Conservation (phyloP, 2,888 invertebrate genomes). For the Sarcophaga subvicina region DNA sequence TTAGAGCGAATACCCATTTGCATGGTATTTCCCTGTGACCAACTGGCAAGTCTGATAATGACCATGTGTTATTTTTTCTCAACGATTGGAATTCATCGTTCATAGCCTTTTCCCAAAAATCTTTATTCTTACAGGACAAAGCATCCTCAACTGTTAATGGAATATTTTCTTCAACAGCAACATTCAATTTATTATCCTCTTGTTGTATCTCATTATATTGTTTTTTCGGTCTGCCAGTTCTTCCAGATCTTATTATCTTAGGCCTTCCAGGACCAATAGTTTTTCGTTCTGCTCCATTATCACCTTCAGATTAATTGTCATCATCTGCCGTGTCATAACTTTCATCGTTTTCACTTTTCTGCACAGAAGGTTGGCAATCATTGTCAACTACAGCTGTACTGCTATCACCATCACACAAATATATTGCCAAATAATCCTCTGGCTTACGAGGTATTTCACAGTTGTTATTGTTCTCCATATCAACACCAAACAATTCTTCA, state of each 20-base stretch:
- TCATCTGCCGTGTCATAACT: constrained; percentile 34
- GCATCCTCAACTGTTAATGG: constrained; percentile 22
- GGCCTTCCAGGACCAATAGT: neutral
- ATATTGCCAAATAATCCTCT: too few relatives aligned
- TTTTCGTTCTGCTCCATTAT: neutral
- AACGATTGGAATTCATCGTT: neutral
- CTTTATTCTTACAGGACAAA: neutral
- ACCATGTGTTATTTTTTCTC: constrained; percentile 28
- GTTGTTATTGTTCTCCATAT: too few relatives aligned
- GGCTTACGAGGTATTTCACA: too few relatives aligned
- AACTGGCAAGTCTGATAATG: constrained; percentile 30
- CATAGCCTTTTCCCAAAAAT: constrained; percentile 9
- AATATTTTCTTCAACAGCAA: constrained; percentile 25
- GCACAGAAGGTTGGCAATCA: neutral
- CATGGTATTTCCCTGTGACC: constrained; percentile 45
- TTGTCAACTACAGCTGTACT: neutral
- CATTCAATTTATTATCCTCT: neutral
- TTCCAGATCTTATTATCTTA: neutral
- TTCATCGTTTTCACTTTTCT: neutral
- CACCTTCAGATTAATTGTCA: neutral
- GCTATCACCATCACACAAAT: neutral
- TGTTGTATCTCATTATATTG: neutral
- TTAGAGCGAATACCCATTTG: constrained; percentile 55
- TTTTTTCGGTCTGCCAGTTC: neutral
- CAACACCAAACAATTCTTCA: too few relatives aligned